Evolutionary conservation across 2,113 vertebrate genomes (phyloP), one percentile per base, ranked within the genome.

Genomic region (Microtus pennsylvanicus): DNA sequence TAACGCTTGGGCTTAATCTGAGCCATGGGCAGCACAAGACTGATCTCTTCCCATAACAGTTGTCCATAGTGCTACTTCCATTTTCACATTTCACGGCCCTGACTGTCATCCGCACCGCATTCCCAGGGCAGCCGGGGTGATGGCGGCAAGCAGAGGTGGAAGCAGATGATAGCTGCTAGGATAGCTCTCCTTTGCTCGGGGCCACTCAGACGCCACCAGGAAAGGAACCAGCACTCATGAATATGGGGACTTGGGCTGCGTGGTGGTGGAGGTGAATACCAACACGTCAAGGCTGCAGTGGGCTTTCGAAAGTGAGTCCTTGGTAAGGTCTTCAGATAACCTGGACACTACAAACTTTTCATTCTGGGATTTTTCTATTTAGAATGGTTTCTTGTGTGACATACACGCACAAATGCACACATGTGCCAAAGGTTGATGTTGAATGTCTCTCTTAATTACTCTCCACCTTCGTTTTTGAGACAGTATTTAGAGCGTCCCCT

Each of bases 101-200:
- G 42, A 90, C 91, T 93, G 30, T 87, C 67, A 58, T 77, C 35
- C 7, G 1, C 61, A 63, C 85, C 83, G 11, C 52, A 50, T 90
- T 94, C n/a, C 72, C 74, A 24, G 75, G 85, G 65, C 80, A 92
- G 61, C 28, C 9, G 21, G 55, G 69, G 78, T 69, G n/a, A 38
- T 21, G 45, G 63, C 83, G 81, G 35, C 76, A 90, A 90, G 77
- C 92, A 45, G 33, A 33, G 61, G 67, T 42, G 19, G 83, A 96
- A 88, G 47, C 61, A 14, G n/a, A 16, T 13, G 58, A 55, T 14
- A 58, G 61, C n/a, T 70, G 75, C 28, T 58, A 58, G 87, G 87
- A 61, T 96, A 50, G 16, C 72, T 63, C 89, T 91, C 33, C 67
- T 2, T 96, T 78, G 87, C 42, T 91, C 86, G 93, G 86, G 90